Conservation (phyloP, 2,888 invertebrate genomes). For the Heterodera filipjevi region DNA sequence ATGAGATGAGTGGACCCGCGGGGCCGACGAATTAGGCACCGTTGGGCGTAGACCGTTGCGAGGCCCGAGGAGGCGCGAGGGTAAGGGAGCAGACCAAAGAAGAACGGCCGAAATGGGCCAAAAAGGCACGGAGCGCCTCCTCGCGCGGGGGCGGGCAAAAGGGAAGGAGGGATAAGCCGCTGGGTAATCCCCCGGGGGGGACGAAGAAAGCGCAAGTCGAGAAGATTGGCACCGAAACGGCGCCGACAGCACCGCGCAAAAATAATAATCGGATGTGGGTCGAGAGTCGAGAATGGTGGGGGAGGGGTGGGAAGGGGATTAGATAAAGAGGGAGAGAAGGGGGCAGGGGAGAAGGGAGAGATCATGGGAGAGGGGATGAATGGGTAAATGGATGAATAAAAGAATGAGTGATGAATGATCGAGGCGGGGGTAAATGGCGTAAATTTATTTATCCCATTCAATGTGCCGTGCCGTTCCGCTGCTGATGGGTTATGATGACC, state of each 20-base stretch:
- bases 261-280: constrained; percentile 19
- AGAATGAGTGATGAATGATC: neutral
- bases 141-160: neutral
- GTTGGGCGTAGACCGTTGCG: neutral
- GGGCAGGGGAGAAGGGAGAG: neutral
- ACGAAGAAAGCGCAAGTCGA: neutral
- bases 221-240: constrained; percentile 13
- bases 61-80: neutral
- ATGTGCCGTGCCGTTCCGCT: too few relatives aligned
- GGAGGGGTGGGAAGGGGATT: neutral
- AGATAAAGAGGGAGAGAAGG: neutral
- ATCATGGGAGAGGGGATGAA: neutral
- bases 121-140: neutral
- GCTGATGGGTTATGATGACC: neutral
- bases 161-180: neutral
- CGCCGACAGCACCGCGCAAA: constrained; percentile 1
- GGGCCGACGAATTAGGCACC: neutral
- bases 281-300: neutral
- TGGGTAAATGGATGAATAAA: too few relatives aligned
- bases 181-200: constrained; percentile 1
- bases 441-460: neutral
- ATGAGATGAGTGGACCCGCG: constrained; percentile 8
- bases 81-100: neutral
- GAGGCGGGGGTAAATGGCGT: neutral
- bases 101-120: neutral